Evolutionary conservation across 2,888 invertebrate species (phyloP).

Genomic region (Nymphalis polychloros): DNA sequence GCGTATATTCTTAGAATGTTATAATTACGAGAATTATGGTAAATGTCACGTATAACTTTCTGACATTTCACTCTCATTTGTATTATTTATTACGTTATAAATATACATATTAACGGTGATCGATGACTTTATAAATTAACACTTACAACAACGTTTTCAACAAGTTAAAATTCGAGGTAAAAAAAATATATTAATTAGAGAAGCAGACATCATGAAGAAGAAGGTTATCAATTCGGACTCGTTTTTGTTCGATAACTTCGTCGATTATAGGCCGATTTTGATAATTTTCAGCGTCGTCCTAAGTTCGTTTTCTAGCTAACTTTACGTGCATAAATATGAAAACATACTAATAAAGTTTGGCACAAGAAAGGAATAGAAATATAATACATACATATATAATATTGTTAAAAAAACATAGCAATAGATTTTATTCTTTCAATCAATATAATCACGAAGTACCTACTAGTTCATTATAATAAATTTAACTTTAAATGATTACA

Average conservation of each 20-base stretch:
- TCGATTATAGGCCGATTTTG: no score
- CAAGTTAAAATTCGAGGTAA: background rate
- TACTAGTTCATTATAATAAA: background rate
- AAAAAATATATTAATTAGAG: no score
- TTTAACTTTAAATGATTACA: background rate
- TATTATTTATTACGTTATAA: background rate
- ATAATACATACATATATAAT: background rate
- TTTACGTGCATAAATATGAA: no score
- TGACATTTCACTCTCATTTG: no score
- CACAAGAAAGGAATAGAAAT: background rate
- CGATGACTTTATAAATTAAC: background rate
- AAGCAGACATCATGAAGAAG: no score
- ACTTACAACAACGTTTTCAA: background rate
- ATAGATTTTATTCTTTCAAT: background rate
- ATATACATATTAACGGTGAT: background rate
- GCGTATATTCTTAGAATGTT: no score
- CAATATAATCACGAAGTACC: background rate
- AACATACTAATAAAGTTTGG: background rate
- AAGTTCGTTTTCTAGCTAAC: no score
- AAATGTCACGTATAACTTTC: no score
- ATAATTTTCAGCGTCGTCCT: no score
- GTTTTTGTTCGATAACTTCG: no score
- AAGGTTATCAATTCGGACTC: no score
- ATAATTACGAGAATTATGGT: no score
- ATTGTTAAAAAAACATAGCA: background rate